phyloP scores from a whole-genome alignment of 2,113 vertebrate genomes.

The Leptosomus discolor region DNA sequence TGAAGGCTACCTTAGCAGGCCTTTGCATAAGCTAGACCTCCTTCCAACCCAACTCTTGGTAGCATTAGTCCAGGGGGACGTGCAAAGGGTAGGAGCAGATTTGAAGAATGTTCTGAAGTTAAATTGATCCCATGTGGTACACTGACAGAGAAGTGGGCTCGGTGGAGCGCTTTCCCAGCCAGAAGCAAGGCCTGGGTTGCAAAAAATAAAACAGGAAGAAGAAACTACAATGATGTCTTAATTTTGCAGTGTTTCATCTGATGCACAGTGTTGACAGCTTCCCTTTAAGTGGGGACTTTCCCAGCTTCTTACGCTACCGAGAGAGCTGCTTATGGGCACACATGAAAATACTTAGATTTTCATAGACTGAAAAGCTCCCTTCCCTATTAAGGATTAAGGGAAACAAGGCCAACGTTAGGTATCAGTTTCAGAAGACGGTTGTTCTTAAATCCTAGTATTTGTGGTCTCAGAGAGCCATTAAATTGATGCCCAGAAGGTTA shows the following conservation, averaged over 20 bases:
- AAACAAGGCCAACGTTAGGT: neutral
- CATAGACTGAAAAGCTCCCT: neutral
- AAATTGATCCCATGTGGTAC: neutral
- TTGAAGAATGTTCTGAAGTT: neutral
- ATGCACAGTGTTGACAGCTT: neutral
- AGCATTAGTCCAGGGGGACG: neutral
- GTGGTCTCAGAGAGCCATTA: neutral
- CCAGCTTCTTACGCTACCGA: neutral
- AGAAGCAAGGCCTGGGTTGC: neutral
- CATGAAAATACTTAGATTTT: neutral
- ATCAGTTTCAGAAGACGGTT: neutral
- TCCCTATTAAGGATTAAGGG: neutral
- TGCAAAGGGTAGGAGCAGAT: neutral
- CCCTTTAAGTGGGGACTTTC: neutral
- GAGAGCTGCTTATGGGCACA: neutral
- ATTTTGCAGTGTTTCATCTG: neutral
- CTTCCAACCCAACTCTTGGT: fast-evolving
- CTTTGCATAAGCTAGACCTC: neutral
- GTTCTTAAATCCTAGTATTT: neutral
- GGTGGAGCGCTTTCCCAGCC: neutral
- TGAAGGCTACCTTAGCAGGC: neutral
- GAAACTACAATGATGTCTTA: neutral
- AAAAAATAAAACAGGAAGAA: neutral
- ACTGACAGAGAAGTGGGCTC: neutral
- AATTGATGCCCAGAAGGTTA: neutral